A percentile compares a stretch with the other conserved stretches of the same genome.
Evolutionary conservation across 2,113 vertebrate genomes (phyloP).

Genomic region (Dasyornis broadbenti): DNA sequence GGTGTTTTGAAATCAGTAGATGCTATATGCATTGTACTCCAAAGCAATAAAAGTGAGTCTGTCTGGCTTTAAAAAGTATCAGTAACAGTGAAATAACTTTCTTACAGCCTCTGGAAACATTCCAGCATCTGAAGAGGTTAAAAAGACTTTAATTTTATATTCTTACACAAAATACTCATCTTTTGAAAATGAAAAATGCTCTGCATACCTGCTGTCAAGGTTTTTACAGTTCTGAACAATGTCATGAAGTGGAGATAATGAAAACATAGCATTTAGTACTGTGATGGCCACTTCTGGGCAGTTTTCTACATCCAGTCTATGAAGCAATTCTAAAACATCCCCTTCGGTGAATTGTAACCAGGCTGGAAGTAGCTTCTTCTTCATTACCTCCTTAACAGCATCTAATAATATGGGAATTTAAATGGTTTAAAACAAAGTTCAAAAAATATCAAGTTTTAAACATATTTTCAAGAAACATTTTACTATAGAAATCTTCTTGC

Average conservation of each 20-base stretch:
- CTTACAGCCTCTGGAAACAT: neutral
- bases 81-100: neutral
- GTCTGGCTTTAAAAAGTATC: neutral
- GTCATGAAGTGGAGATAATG: slow-evolving; percentile 68
- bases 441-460: neutral
- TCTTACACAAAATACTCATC: neutral
- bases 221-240: slow-evolving; percentile 69
- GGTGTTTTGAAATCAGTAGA: neutral
- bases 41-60: neutral
- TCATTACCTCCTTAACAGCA: slow-evolving; percentile 81
- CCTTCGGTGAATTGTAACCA: slow-evolving; percentile 84
- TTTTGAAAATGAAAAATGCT: neutral
- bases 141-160: neutral
- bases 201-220: slow-evolving; percentile 79
- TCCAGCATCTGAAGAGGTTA: neutral
- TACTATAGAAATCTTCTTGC: neutral
- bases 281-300: slow-evolving; percentile 81
- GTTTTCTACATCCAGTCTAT: slow-evolving; percentile 91
- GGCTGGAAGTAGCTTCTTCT: slow-evolving; percentile 80
- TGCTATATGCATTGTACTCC: neutral
- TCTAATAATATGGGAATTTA: slow-evolving; percentile 66
- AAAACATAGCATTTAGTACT: slow-evolving; percentile 80
- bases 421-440: neutral
- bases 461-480: neutral
- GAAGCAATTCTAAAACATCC: slow-evolving; percentile 84